Percentiles rank a stretch among this genome's conserved stretches.
phyloP scores from a whole-genome alignment of 2,113 vertebrate genomes.

The Salvator merianae region DNA sequence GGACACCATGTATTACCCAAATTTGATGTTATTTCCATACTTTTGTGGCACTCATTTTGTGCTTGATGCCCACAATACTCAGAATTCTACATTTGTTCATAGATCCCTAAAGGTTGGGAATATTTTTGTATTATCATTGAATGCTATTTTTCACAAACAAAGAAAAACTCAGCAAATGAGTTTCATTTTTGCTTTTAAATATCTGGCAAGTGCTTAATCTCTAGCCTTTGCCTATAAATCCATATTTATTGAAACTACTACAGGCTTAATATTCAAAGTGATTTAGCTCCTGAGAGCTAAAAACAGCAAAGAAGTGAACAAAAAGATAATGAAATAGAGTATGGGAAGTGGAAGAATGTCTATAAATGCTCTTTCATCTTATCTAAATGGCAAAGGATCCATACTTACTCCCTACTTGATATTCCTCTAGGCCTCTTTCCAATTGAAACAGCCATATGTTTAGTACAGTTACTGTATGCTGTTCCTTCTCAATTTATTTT shows the following conservation, averaged over 20 bases:
- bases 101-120: too few species aligned
- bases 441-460: slow-evolving; percentile 66
- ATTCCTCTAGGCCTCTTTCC: too few species aligned
- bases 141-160: not conserved
- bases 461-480: slow-evolving; percentile 47
- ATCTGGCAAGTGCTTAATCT: not conserved
- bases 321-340: not conserved
- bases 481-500: slow-evolving; percentile 28
- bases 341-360: slow-evolving; percentile 22
- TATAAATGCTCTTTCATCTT: slow-evolving; percentile 29
- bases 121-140: too few species aligned
- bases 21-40: too few species aligned
- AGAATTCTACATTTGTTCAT: too few species aligned
- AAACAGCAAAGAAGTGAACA: not conserved
- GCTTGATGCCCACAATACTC: too few species aligned
- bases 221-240: not conserved
- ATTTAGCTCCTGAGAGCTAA: slow-evolving; percentile 2
- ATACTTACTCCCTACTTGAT: too few species aligned
- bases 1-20: too few species aligned
- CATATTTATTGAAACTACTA: not conserved
- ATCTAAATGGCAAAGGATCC: not conserved
- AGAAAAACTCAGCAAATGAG: not conserved
- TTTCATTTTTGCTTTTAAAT: not conserved
- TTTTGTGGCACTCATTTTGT: too few species aligned
- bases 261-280: not conserved